Evolutionary conservation across 2,888 invertebrate genomes (phyloP).

Genomic region (Drosophila nr. fundita): DNA sequence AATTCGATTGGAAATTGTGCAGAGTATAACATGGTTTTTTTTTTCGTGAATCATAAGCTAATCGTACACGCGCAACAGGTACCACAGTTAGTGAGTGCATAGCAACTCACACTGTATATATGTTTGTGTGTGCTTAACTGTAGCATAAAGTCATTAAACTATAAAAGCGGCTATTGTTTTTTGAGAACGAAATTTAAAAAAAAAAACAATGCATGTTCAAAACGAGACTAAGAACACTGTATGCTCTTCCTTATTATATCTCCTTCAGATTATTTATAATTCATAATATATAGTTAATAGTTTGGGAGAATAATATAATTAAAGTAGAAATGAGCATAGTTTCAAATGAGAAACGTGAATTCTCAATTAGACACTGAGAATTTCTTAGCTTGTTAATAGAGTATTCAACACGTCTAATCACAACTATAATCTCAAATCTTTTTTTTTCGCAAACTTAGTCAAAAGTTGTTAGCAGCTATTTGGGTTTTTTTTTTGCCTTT

Average conservation of each 20-base stretch:
- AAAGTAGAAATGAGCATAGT: not conserved
- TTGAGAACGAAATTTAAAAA: constrained; percentile 5
- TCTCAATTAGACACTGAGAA: not conserved
- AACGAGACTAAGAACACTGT: not conserved
- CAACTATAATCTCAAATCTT: not conserved
- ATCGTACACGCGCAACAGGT: constrained; percentile 52
- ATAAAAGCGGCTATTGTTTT: constrained; percentile 31
- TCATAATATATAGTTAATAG: not conserved
- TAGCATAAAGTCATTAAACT: constrained; percentile 32
- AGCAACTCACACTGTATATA: constrained; percentile 11
- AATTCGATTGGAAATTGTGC: constrained; percentile 47
- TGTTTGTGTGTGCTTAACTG: constrained; percentile 10
- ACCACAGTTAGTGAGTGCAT: constrained; percentile 17
- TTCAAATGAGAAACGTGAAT: not conserved
- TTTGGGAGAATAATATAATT: not conserved
- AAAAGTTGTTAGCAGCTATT: constrained; percentile 46
- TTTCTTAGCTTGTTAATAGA: constrained; percentile 3
- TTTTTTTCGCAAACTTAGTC: constrained; percentile 32
- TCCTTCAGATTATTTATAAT: not conserved
- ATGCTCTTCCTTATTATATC: not conserved
- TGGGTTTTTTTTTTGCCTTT: constrained; percentile 33
- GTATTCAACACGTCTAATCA: constrained; percentile 34
- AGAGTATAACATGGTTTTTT: constrained; percentile 42
- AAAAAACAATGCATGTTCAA: not conserved
- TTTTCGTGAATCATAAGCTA: constrained; percentile 33